A percentile compares a stretch with the other conserved stretches of the same genome.
Evolutionary conservation across 1,140 invertebrate genomes (phyloP).

Genomic region (Antheraea mylitta): DNA sequence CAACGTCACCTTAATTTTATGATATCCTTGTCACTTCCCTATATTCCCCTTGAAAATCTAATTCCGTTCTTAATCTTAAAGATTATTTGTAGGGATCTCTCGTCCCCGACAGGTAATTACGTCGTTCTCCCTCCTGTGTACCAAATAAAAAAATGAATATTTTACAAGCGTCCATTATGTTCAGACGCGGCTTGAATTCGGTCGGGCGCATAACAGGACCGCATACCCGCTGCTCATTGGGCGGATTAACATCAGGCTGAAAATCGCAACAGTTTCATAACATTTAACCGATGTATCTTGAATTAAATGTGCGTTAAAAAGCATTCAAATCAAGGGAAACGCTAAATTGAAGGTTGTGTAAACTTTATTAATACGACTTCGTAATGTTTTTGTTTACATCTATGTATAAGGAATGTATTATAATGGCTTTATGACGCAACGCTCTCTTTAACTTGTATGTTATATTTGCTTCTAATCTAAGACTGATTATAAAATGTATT

Average conservation of each 20-base stretch:
- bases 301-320: constrained; percentile 10
- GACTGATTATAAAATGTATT: no score
- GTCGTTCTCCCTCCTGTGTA: constrained; percentile 19
- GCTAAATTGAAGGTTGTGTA: no score
- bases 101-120: constrained; percentile 37
- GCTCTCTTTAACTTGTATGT: no score
- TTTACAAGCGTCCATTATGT: constrained; percentile 9
- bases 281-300: constrained; percentile 13
- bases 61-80: constrained; percentile 34
- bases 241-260: constrained; percentile 25
- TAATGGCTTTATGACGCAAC: no score
- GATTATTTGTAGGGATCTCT: constrained; percentile 36
- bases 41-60: constrained; percentile 21
- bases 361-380: no score
- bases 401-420: no score
- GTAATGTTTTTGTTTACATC: no score
- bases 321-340: background rate
- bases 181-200: background rate
- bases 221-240: constrained; percentile 17
- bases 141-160: constrained; percentile 24
- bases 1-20: constrained; percentile 1
- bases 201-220: background rate
- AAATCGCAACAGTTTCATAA: constrained; percentile 17
- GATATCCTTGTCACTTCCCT: constrained; percentile 7
- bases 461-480: no score